Base-by-base conservation (phyloP, 1,140 invertebrate species). In the Thaumatotibia leucotreta region DNA sequence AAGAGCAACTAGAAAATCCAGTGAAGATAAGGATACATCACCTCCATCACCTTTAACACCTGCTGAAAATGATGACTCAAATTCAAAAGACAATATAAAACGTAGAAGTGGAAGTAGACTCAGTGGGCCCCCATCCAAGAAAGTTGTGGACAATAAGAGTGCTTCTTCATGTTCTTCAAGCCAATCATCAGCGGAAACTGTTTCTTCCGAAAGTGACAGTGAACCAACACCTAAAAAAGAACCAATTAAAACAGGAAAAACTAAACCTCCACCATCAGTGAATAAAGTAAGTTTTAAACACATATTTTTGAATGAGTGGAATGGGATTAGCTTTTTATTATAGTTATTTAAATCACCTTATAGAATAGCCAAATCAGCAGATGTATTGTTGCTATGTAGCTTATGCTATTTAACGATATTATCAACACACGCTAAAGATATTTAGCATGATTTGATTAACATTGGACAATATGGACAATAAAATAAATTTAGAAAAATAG, bases 41-140 rank as follows among this genome's bases (percentile, higher is more conserved):
- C 81, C 68, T 72, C 66, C 79, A 4, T 65, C 29, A 39, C 67
- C 62, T 3, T 31, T 76, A 14, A 79, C 75, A 10, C 54, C 73
- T 24, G 65, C 73, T 49, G 89, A 74, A 69, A 92, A 72, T 78
- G 93, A 88, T 71, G 87, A 87, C 73, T 91, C 84, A n/a, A 90
- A 89, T 70, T 62, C 78, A 0, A 92, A 92, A 72, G 86, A 89
- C 9, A 90, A 83, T 69, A 77, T 78, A 17, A 91, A 91, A 68
- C 65, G 76, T 24, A 77, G 84, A 62, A 80, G 79, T 65, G 81
- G 77, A 0, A 86, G 82, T 32, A 70, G 79, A 14, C 76, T 80
- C 11, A 87, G 72, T 67, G 88, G 86, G 0, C 85, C 88, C 10
- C 88, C 85, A 2, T 77, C 88, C 1, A 91, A 89, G 63, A 91